These are phyloP conservation scores for Nephila pilipes DNA, from an alignment of 1,140 invertebrate genomes.

Conservation along the genomic window DNA sequence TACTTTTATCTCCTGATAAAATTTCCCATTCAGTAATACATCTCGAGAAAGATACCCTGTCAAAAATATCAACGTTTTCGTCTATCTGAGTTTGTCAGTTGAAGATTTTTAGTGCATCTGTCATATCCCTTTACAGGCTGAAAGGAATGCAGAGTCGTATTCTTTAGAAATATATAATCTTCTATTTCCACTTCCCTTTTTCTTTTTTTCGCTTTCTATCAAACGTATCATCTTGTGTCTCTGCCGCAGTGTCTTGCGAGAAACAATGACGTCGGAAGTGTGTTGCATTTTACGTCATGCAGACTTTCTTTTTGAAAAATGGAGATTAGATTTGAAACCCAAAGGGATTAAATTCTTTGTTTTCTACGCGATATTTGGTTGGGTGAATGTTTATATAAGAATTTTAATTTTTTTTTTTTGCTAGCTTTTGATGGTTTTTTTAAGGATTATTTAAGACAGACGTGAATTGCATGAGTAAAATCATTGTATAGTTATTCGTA, in stretches of 20 bases:
- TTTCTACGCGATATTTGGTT: too few species aligned
- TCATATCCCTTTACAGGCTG: background rate
- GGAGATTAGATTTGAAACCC: background rate
- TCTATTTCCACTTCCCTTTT: background rate
- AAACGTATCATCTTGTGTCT: background rate
- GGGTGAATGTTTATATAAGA: too few species aligned
- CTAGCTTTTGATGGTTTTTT: too few species aligned
- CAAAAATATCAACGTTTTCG: background rate
- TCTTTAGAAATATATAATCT: constrained; percentile 26
- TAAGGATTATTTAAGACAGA: too few species aligned
- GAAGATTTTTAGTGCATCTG: constrained; percentile 11
- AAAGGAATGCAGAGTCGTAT: background rate
- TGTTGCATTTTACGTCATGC: background rate
- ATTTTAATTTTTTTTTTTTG: too few species aligned
- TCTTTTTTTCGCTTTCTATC: background rate
- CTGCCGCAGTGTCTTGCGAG: background rate
- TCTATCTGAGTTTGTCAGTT: background rate
- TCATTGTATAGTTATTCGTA: too few species aligned
- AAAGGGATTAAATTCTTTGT: too few species aligned
- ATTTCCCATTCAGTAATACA: background rate
- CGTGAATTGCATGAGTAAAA: too few species aligned
- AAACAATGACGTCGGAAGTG: background rate
- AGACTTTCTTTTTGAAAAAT: background rate
- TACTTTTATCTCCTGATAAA: background rate
- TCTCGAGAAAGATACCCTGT: background rate